A percentile compares a stretch with the other conserved stretches of the same genome.
Evolutionary conservation across 2,113 vertebrate genomes (phyloP).

Genomic region (Myiozetetes cayanensis): DNA sequence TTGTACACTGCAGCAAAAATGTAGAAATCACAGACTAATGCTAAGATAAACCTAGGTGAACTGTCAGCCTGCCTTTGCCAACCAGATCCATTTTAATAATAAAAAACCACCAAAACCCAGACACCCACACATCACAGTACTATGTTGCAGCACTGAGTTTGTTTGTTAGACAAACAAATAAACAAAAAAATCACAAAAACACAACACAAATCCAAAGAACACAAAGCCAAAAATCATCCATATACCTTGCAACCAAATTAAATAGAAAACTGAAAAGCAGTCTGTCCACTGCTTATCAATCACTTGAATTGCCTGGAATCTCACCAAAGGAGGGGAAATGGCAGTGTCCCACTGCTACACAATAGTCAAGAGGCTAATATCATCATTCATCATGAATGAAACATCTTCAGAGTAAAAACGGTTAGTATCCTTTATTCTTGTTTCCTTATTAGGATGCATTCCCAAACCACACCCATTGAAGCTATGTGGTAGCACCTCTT

Average conservation of each 20-base stretch:
- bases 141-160: background rate
- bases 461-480: background rate
- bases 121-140: background rate
- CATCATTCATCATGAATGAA: background rate
- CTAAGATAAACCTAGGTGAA: background rate
- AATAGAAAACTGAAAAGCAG: background rate
- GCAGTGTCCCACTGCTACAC: background rate
- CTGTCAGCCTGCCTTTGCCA: background rate
- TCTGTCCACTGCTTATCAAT: background rate
- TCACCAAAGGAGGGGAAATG: background rate
- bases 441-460: background rate
- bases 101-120: background rate
- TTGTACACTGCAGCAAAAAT: background rate
- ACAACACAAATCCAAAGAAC: background rate
- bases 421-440: background rate
- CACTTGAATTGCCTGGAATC: background rate
- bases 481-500: background rate
- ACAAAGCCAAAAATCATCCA: background rate
- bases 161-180: no score
- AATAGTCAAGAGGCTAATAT: background rate
- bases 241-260: background rate
- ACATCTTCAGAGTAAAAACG: background rate
- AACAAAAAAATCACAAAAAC: no score
- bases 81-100: background rate
- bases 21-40: background rate